phyloP scores from a whole-genome alignment of 2,888 invertebrate species.

The Cerastoderma edule region DNA sequence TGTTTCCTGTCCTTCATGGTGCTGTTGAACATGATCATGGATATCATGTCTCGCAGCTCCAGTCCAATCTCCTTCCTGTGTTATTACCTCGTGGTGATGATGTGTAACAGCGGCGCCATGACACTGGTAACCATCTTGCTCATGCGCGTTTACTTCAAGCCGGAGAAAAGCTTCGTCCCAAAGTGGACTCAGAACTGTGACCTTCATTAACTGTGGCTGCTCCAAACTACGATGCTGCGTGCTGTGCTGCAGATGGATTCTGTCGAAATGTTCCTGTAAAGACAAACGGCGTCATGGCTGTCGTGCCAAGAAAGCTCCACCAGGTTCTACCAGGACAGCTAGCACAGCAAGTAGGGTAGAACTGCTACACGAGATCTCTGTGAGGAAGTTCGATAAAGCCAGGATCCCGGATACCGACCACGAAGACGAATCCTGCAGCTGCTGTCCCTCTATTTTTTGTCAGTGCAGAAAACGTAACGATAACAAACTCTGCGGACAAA shows the following conservation, averaged over 20 bases:
- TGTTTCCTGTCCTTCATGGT: conserved; percentile 57
- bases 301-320: conserved; percentile 2
- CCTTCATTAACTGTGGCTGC: conserved; percentile 54
- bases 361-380: conserved; percentile 12
- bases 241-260: conserved; percentile 23
- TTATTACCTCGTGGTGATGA: conserved; percentile 57
- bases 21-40: conserved; percentile 59
- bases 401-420: conserved; percentile 1
- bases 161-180: conserved; percentile 50
- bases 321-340: not conserved
- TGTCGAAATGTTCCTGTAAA: conserved; percentile 22
- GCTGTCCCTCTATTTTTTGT: conserved; percentile 10
- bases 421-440: not conserved
- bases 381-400: conserved; percentile 14
- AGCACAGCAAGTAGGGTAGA: conserved; percentile 15
- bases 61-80: conserved; percentile 56
- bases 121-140: conserved; percentile 50
- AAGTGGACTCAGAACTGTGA: conserved; percentile 43
- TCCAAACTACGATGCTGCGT: conserved; percentile 41
- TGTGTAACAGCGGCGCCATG: conserved; percentile 56
- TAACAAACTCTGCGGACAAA: conserved; percentile 18
- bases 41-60: conserved; percentile 55
- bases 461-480: conserved; percentile 19
- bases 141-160: conserved; percentile 55
- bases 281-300: conserved; percentile 28